Percentiles rank a stretch among this genome's conserved stretches.
Evolutionary conservation across 1,140 invertebrate genomes (phyloP).

Genomic region (Anoplophora glabripennis): DNA sequence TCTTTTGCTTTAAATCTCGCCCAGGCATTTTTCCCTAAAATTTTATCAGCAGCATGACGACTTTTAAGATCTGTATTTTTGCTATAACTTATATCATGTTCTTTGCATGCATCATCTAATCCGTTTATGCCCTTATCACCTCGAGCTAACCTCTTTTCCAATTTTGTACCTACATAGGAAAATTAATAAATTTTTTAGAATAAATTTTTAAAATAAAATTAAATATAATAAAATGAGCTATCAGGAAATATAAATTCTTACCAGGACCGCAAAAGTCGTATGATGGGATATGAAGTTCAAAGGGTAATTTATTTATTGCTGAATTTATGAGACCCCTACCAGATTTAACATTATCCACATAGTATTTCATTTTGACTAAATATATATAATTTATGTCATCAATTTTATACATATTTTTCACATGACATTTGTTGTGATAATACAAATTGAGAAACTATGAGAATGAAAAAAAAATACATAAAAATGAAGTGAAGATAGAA

Average conservation of each 20-base stretch:
- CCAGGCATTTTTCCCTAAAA: conserved; percentile 44
- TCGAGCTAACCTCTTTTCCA: conserved; percentile 45
- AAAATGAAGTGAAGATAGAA: too few relatives aligned
- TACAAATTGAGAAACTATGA: too few relatives aligned
- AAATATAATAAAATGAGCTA: too few relatives aligned
- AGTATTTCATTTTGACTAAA: too few relatives aligned
- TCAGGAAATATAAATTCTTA: too few relatives aligned
- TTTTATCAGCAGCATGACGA: conserved; percentile 46
- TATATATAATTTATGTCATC: too few relatives aligned
- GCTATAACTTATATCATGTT: conserved; percentile 46
- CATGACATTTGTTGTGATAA: too few relatives aligned
- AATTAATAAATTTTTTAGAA: too few relatives aligned
- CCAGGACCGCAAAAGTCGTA: conserved; percentile 50
- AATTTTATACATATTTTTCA: too few relatives aligned
- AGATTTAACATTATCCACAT: too few relatives aligned
- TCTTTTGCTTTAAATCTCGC: conserved; percentile 42
- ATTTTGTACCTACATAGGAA: conserved; percentile 1
- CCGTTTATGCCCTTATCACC: conserved; percentile 47
- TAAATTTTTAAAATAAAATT: too few relatives aligned
- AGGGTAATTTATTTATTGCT: conserved; percentile 45
- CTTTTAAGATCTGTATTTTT: conserved; percentile 38
- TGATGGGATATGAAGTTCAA: conserved; percentile 49
- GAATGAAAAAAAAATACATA: too few relatives aligned
- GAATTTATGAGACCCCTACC: neutral
- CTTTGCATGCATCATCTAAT: conserved; percentile 28